Percentiles rank a stretch among this genome's conserved stretches.
These are phyloP conservation scores for Neodiprion pinetum DNA, from an alignment of 1,140 invertebrate genomes.

Conservation along the genomic window DNA sequence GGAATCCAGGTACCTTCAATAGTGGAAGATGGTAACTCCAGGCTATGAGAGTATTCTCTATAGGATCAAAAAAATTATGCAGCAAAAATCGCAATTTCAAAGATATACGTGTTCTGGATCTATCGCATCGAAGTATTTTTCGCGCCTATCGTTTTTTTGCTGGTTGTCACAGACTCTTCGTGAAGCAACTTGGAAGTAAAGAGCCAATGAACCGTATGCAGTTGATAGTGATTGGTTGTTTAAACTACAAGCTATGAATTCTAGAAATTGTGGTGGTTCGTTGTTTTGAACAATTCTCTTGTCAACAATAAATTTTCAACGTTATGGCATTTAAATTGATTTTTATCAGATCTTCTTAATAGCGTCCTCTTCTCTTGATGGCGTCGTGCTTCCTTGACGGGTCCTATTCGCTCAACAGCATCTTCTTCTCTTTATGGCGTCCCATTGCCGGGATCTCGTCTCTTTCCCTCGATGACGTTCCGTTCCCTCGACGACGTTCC, in stretches of 20 bases:
- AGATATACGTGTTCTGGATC: too few species aligned
- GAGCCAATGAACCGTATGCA: background rate
- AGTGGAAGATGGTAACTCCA: background rate
- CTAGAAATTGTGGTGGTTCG: too few species aligned
- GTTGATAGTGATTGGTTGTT: background rate
- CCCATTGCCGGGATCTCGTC: background rate
- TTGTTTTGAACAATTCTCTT: too few species aligned
- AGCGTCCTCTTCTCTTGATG: background rate
- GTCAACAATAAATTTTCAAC: too few species aligned
- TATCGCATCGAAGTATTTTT: too few species aligned
- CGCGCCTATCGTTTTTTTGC: too few species aligned
- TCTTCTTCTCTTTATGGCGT: conserved; percentile 4
- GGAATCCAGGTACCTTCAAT: background rate
- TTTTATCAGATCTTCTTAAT: background rate
- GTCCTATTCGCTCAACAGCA: background rate
- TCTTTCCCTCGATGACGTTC: conserved; percentile 12
- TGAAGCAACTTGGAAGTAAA: background rate
- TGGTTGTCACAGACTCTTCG: too few species aligned
- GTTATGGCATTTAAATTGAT: too few species aligned
- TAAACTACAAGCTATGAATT: too few species aligned
- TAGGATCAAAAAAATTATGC: background rate
- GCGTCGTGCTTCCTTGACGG: conserved; percentile 6
- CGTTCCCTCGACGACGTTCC: background rate
- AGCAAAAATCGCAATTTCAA: background rate
- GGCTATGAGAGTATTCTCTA: background rate